Evolutionary conservation across 2,888 invertebrate species (phyloP).

Genomic region (Tenthredo amoena): DNA sequence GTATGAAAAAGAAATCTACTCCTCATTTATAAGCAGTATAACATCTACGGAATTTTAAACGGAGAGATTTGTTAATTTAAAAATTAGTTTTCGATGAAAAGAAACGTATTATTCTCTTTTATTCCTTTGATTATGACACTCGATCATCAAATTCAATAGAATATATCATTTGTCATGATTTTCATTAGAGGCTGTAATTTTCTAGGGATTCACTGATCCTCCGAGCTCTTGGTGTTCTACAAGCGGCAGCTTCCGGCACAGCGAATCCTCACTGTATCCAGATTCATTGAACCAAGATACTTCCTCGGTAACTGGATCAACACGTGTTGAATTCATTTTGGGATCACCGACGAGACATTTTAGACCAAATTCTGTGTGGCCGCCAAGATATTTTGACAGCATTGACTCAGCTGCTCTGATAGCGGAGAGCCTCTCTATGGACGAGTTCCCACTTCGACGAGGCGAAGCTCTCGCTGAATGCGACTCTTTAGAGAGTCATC

Average conservation of each 20-base stretch:
- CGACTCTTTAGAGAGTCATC: conserved; percentile 80
- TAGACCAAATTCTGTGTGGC: conserved; percentile 78
- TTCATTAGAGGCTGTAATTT: conserved; percentile 54
- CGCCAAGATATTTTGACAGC: conserved; percentile 83
- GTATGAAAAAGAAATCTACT: background rate
- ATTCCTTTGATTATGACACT: background rate
- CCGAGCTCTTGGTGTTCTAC: conserved; percentile 75
- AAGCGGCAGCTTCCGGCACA: conserved; percentile 69
- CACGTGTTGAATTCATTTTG: conserved; percentile 80
- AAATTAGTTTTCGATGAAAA: background rate
- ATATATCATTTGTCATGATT: background rate
- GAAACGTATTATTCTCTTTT: background rate
- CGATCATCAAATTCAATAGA: background rate
- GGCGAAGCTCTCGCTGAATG: conserved; percentile 82
- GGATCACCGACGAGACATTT: conserved; percentile 74
- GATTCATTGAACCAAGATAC: conserved; percentile 80
- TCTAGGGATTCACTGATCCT: conserved; percentile 70
- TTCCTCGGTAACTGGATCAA: conserved; percentile 77
- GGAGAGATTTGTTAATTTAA: too few relatives aligned
- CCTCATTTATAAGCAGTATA: background rate
- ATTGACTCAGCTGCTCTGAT: conserved; percentile 80
- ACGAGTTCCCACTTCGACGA: conserved; percentile 77
- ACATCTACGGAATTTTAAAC: background rate
- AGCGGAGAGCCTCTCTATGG: conserved; percentile 75
- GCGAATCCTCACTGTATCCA: conserved; percentile 76